Evolutionary conservation across 1,140 invertebrate genomes (phyloP), one percentile per base, ranked within the genome.

Genomic region (Penaeus chinensis): DNA sequence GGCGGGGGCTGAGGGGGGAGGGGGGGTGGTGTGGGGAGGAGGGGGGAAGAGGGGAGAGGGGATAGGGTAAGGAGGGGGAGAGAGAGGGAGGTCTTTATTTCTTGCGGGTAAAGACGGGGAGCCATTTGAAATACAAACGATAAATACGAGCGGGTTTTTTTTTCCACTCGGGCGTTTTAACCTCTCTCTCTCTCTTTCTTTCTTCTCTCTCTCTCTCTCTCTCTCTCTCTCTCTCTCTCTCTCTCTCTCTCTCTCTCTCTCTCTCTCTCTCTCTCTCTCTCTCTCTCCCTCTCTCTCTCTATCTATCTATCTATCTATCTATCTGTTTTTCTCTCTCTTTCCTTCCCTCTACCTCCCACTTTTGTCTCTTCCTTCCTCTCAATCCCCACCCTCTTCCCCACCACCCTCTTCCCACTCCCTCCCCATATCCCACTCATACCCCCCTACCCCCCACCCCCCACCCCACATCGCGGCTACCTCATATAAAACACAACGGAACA

Each of bases 251-350:
- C 19, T 54, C 27, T 0, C 27, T 16, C 66, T 71, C 66, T 71
- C n/a, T 71, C 66, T 71, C n/a, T 71, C 66, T 71, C n/a, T n/a
- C 20, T 71, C n/a, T 71, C 66, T 71, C 66, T 71, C 66, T 71
- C 66, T 71, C n/a, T 71, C 66, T 71, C n/a, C 22, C 66, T 71
- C n/a, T n/a, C 20, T 71, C n/a, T 71, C 66, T 71, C 66, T 71
- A 27, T 16, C 63, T 37, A 11, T 22, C 27, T 16, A 24, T 37
- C n/a, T 66, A 24, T 27, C 63, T 61, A 20, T 16, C n/a, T 20
- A 24, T 27, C 63, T n/a, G 1, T 32, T n/a, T 32, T 19, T 22
- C 22, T n/a, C 63, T 19, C 42, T 62, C n/a, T 66, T 32, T 47
- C 13, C 24, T 27, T 32, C 24, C n/a, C 27, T 18, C 19, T 54